phyloP scores from a whole-genome alignment of 1,140 invertebrate species.

The Pogonognathellus flavescens region DNA sequence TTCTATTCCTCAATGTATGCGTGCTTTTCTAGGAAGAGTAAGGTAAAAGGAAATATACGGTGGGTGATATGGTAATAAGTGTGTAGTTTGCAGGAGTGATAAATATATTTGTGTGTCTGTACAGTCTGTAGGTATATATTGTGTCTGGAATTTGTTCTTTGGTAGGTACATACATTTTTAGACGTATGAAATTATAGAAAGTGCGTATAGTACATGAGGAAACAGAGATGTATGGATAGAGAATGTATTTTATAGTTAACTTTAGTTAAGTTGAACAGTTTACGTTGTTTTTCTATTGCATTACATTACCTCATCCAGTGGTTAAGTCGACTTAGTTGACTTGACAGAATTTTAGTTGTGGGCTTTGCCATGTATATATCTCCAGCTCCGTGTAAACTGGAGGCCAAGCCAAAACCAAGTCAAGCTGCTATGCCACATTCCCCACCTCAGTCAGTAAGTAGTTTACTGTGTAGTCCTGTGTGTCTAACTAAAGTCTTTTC shows the following conservation, averaged over 20 bases:
- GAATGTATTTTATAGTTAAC: neutral
- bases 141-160: no score
- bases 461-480: neutral
- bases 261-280: neutral
- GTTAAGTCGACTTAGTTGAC: neutral
- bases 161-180: no score
- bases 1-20: neutral
- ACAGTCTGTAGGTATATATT: no score
- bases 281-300: conserved; percentile 20
- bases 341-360: conserved; percentile 17
- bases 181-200: no score
- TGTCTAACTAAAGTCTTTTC: neutral
- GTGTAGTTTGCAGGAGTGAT: no score
- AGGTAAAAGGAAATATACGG: no score
- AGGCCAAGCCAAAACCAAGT: neutral
- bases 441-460: conserved; percentile 17
- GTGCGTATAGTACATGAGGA: no score
- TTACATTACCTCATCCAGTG: neutral
- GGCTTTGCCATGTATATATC: neutral
- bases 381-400: neutral
- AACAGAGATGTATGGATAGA: no score
- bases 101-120: neutral
- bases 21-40: no score
- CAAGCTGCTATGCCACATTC: conserved; percentile 16
- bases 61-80: no score